These are phyloP conservation scores for Pocillopora verrucosa DNA, from an alignment of 64 coral and sea anemone genomes.

Conservation along the genomic window DNA sequence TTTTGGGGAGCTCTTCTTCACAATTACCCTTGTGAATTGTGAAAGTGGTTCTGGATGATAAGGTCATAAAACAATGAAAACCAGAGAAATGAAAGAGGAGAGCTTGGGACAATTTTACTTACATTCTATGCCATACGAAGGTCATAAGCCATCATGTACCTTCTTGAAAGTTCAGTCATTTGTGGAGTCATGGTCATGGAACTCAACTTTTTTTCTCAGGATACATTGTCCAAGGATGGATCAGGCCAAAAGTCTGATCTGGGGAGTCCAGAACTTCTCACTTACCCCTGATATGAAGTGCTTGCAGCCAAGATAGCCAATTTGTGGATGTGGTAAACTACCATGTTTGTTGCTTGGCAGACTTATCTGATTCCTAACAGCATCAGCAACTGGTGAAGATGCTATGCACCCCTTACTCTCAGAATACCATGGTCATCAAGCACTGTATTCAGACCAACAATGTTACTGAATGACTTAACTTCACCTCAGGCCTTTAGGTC, in stretches of 20 bases:
- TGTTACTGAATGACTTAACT: slow-evolving; percentile 26
- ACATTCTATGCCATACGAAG: too few relatives aligned
- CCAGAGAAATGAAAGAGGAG: too few relatives aligned
- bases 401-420: slow-evolving; percentile 44
- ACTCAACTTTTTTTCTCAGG: slow-evolving; percentile 29
- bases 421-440: slow-evolving; percentile 35
- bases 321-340: slow-evolving; percentile 28
- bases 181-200: slow-evolving; percentile 37
- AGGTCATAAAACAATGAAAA: too few relatives aligned
- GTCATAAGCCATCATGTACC: slow-evolving; percentile 50
- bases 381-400: neutral
- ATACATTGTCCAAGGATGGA: slow-evolving; percentile 33
- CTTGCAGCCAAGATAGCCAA: slow-evolving; percentile 50
- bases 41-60: too few relatives aligned
- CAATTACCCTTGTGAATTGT: too few relatives aligned
- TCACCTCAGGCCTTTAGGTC: slow-evolving; percentile 16
- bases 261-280: slow-evolving; percentile 51
- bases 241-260: slow-evolving; percentile 16
- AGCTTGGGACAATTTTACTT: too few relatives aligned
- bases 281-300: slow-evolving; percentile 39
- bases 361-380: slow-evolving; percentile 8
- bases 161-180: slow-evolving; percentile 49
- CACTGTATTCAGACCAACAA: slow-evolving; percentile 25
- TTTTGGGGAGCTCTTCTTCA: too few relatives aligned
- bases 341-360: slow-evolving; percentile 1